Base-by-base conservation (phyloP, 2,888 invertebrate genomes). In the Metallyticus violacea region DNA sequence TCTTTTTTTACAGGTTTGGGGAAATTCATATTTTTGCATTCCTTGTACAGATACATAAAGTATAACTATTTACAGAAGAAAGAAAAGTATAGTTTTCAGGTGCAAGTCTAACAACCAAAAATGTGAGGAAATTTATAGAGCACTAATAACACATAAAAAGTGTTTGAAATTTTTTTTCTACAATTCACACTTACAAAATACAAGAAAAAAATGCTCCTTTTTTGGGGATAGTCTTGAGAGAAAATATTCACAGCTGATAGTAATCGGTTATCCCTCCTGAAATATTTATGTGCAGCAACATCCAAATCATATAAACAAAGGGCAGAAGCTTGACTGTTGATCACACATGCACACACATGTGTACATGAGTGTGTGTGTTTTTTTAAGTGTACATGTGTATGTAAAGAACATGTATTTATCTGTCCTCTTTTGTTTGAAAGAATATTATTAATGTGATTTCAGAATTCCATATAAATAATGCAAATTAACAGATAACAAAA, bases 151-250 rank as follows among this genome's bases (percentile, higher is more conserved):
- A 83, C 29, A 15, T 77, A 7, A 28, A n/a, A 83, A 28, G 27
- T 77, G 9, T 15, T 77, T 7, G 28, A 77, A 77, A 83, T 28
- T n/a, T 25, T 27, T 28, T 6, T 77, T 77, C 83, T 83, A 28
- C 83, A 77, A n/a, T 83, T 77, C 83, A 83, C 77, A 83, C 83
- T 83, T 83, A 83, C 77, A 83, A 83, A 83, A 83, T 83, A 83
- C 82, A 76, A 83, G 83, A 22, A 26, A 76, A 62, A 83, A 28
- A 77, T 40, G 9, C 7, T 83, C 77, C 83, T 77, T 29, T 81
- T 77, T 28, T 77, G 77, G 29, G 29, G 25, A 83, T 28, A 83
- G 77, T 77, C 83, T 83, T 83, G 29, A 83, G 28, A 28, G 62
- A 83, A 62, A 83, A 76, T 83, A 77, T 83, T 83, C 77, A 83